Evolutionary conservation across 2,888 invertebrate genomes (phyloP), one percentile per base, ranked within the genome.

Genomic region (Aelia acuminata): DNA sequence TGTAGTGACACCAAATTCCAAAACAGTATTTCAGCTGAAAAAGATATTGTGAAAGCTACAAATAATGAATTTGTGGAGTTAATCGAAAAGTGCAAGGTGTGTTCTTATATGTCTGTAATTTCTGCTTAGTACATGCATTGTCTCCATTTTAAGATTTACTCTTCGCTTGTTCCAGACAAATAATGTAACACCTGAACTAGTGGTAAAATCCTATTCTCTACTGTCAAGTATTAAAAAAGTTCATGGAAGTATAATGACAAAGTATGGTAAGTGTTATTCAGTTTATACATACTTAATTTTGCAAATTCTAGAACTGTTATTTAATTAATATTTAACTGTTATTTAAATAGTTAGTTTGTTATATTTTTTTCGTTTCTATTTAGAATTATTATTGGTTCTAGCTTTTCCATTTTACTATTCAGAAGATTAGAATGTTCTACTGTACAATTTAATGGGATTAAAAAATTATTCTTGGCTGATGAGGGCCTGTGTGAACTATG

Each of bases 1-100:
- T 87, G 39, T 50, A 87, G 85, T 70, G 85, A 88, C 20, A 49
- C 85, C 88, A 85, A 85, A 84, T 88, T 88, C 53, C 88, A 89
- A n/a, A 70, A 89, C 8, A 85, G 91, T 8, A 90, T 92, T 3
- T 90, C 90, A 11, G 90, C 91, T 7, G 90, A 91, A 89, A 90
- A 89, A 5, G 88, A 85, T n/a, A 91, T 90, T 89, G 89, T 92
- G 43, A 93, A 91, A 91, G 92, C 91, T 91, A 92, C 92, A 89
- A 91, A 90, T 91, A 91, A 90, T 49, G 92, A 90, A 90, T 92
- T 91, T 90, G 91, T 92, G 84, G 43, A 89, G 10, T 90, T 92
- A 70, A 91, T 91, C 87, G 91, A 92, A 88, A 91, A 91, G 90
- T 91, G 91, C 31, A 91, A 91, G 90, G 92, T 92, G 90, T 91